A percentile compares a stretch with the other conserved stretches of the same genome.
Evolutionary conservation across 2,888 invertebrate genomes (phyloP).

Genomic region (Thera britannica): DNA sequence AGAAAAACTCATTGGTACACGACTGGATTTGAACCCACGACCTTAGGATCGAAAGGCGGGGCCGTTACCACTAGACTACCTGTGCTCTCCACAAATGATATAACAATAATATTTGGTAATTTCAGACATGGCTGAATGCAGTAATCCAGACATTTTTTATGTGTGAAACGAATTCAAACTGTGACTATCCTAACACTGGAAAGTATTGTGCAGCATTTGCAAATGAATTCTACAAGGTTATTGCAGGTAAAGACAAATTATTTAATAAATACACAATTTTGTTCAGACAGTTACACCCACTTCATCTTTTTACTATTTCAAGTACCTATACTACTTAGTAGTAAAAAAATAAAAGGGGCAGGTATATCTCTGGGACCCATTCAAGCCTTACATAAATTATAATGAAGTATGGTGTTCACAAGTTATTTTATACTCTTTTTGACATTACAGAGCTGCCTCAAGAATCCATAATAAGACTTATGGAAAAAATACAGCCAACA

Average conservation of each 20-base stretch:
- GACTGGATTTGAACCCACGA: no score
- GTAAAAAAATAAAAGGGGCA: no score
- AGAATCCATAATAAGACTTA: constrained; percentile 58
- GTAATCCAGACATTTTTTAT: constrained; percentile 70
- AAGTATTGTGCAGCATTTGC: constrained; percentile 65
- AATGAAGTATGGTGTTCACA: no score
- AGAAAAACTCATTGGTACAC: no score
- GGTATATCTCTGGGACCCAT: no score
- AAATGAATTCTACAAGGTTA: constrained; percentile 65
- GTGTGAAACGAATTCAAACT: constrained; percentile 64
- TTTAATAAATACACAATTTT: background rate
- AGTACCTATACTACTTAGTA: no score
- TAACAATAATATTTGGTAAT: constrained; percentile 26
- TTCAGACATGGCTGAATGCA: constrained; percentile 72
- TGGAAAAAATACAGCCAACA: constrained; percentile 67
- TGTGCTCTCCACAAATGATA: no score
- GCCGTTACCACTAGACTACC: no score
- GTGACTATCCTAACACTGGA: constrained; percentile 68
- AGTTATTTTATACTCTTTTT: constrained; percentile 16
- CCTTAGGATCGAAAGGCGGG: no score
- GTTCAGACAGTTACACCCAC: no score
- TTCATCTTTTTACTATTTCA: no score
- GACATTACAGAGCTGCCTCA: constrained; percentile 67
- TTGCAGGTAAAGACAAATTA: constrained; percentile 54
- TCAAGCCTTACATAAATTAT: no score